phyloP scores from a whole-genome alignment of 2,888 invertebrate genomes.

The Lathronympha strigana region DNA sequence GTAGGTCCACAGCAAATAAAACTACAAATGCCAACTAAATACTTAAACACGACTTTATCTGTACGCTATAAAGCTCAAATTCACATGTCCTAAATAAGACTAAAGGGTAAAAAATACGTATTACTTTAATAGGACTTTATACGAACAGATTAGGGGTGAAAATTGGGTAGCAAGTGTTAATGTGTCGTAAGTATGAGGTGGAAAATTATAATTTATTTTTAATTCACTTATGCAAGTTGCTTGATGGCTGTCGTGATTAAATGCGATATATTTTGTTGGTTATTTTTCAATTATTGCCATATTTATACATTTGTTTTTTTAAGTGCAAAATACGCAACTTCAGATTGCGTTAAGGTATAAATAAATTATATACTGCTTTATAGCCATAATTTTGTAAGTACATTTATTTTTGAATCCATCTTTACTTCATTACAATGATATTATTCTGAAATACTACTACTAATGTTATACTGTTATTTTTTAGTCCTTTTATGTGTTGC shows the following conservation, averaged over 20 bases:
- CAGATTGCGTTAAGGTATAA: too few relatives aligned
- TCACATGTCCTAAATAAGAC: not conserved
- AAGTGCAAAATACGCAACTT: not conserved
- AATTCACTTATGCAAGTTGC: slow-evolving; percentile 28
- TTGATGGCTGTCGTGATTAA: slow-evolving; percentile 27
- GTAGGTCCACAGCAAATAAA: slow-evolving; percentile 33
- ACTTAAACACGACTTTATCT: slow-evolving; percentile 16
- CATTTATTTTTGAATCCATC: too few relatives aligned
- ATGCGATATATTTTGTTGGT: slow-evolving; percentile 13
- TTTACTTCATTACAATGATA: too few relatives aligned
- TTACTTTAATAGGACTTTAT: slow-evolving; percentile 9
- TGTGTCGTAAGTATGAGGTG: slow-evolving; percentile 22
- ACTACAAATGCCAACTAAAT: slow-evolving; percentile 11
- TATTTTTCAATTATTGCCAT: slow-evolving; percentile 5
- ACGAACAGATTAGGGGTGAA: slow-evolving; percentile 5
- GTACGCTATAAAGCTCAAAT: not conserved
- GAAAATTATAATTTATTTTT: slow-evolving; percentile 38
- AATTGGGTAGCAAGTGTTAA: slow-evolving; percentile 9
- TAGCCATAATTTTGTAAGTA: too few relatives aligned
- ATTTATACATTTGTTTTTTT: slow-evolving; percentile 12
- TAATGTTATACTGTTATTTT: too few relatives aligned
- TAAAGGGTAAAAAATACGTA: slow-evolving; percentile 1
- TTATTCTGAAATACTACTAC: too few relatives aligned
- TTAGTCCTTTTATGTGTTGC: too few relatives aligned
- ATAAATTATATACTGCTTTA: too few relatives aligned